Percentiles rank a stretch among this genome's conserved stretches.
Conservation (phyloP, 2,797 vertebrate species). For the Phataginus tricuspis region DNA sequence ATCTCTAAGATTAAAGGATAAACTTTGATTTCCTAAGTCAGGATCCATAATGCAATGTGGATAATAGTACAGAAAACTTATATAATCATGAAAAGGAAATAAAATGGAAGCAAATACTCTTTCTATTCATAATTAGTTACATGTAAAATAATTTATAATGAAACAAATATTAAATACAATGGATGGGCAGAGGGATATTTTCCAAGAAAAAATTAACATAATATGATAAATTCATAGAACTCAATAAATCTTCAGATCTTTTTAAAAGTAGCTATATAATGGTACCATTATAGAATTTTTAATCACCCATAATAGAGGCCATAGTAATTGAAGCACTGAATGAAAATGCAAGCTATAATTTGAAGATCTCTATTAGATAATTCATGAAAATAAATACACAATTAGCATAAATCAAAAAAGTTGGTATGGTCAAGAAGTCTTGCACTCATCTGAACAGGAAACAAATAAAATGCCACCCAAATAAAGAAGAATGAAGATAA, state of each 20-base stretch:
- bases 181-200: neutral
- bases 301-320: conserved; percentile 54
- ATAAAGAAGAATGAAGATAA: conserved; percentile 62
- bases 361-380: conserved; percentile 17
- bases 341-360: conserved; percentile 23
- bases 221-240: conserved; percentile 68
- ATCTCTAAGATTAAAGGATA: neutral
- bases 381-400: conserved; percentile 49
- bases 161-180: conserved; percentile 75
- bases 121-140: conserved; percentile 47
- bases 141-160: neutral
- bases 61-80: neutral
- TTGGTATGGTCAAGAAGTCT: neutral
- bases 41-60: neutral
- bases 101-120: conserved; percentile 48
- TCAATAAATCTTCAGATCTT: conserved; percentile 73
- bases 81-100: conserved; percentile 53
- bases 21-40: neutral
- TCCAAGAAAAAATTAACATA: conserved; percentile 69
- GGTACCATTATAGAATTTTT: conserved; percentile 63
- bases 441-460: neutral
- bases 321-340: conserved; percentile 66
- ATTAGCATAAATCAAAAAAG: conserved; percentile 17
- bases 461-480: conserved; percentile 54
- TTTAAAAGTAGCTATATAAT: conserved; percentile 48